Evolutionary conservation across 2,113 vertebrate genomes (phyloP).

Genomic region (Lethenteron reissneri): DNA sequence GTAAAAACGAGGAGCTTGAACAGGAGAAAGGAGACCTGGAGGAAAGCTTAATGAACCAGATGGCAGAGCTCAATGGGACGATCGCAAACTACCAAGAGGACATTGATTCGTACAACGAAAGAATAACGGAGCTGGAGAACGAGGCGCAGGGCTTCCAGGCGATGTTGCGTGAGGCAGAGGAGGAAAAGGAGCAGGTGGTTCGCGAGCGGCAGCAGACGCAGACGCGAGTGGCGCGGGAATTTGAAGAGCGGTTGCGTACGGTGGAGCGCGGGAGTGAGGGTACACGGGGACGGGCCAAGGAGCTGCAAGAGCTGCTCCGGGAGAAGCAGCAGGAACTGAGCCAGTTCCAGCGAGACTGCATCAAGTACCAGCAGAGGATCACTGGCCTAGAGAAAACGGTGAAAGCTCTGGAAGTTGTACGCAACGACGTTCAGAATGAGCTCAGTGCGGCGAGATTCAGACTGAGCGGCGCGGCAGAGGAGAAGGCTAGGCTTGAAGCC

Average conservation of each 20-base stretch:
- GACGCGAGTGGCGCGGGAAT: conserved; percentile 35
- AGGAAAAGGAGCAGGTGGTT: conserved; percentile 41
- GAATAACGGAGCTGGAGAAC: conserved; percentile 30
- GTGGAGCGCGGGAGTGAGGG: conserved; percentile 35
- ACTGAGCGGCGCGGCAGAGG: conserved; percentile 24
- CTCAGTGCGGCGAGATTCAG: conserved; percentile 24
- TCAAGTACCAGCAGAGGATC: conserved; percentile 63
- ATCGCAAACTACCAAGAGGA: conserved; percentile 89
- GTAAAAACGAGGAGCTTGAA: background rate
- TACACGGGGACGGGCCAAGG: conserved; percentile 34
- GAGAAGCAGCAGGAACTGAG: conserved; percentile 79
- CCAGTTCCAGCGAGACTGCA: conserved; percentile 70
- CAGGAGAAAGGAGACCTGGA: conserved; percentile 76
- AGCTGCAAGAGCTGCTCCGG: conserved; percentile 72
- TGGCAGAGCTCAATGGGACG: conserved; percentile 83
- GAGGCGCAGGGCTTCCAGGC: conserved; percentile 33
- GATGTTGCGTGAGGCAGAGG: conserved; percentile 40
- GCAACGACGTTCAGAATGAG: conserved; percentile 33
- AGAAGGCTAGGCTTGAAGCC: conserved; percentile 17
- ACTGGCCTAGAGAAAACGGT: conserved; percentile 46
- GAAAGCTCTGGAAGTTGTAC: conserved; percentile 43
- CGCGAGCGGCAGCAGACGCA: conserved; percentile 30
- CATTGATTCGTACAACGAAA: conserved; percentile 34
- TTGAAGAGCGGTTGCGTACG: conserved; percentile 47
- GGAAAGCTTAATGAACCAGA: conserved; percentile 82